A percentile compares a stretch with the other conserved stretches of the same genome.
Conservation (phyloP, 2,113 vertebrate species). For the Nycticryphes semicollaris region DNA sequence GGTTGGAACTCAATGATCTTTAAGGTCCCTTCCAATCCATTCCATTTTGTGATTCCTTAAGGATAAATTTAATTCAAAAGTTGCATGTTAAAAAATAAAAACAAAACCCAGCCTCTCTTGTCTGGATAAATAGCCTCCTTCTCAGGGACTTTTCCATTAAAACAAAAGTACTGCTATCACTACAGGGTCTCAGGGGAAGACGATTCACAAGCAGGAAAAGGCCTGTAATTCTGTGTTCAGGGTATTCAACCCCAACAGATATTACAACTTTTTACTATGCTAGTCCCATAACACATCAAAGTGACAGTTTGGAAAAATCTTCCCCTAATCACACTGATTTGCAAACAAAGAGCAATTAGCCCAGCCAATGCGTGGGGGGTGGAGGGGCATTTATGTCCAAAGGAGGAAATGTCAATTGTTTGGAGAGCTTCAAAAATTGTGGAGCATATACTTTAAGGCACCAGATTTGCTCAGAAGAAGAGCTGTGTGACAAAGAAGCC, state of each 20-base stretch:
- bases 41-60: not conserved
- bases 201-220: conserved; percentile 30
- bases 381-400: not conserved
- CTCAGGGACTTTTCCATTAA: not conserved
- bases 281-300: not conserved
- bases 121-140: not conserved
- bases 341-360: conserved; percentile 13
- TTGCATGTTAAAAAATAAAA: not conserved
- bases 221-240: not conserved
- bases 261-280: not conserved
- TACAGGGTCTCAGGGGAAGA: not conserved
- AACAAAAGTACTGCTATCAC: conserved; percentile 4
- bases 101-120: not conserved
- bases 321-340: not conserved
- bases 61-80: not conserved
- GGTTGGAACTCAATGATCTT: not conserved
- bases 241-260: not conserved
- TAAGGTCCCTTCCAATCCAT: not conserved
- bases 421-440: not conserved
- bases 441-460: not conserved
- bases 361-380: not conserved
- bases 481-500: not conserved
- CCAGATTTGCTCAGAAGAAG: not conserved
- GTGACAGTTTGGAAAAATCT: not conserved
- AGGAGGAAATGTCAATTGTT: not conserved